Percentiles rank a stretch among this genome's conserved stretches.
phyloP scores from a whole-genome alignment of 2,888 invertebrate genomes.

The Pandemis heparana region DNA sequence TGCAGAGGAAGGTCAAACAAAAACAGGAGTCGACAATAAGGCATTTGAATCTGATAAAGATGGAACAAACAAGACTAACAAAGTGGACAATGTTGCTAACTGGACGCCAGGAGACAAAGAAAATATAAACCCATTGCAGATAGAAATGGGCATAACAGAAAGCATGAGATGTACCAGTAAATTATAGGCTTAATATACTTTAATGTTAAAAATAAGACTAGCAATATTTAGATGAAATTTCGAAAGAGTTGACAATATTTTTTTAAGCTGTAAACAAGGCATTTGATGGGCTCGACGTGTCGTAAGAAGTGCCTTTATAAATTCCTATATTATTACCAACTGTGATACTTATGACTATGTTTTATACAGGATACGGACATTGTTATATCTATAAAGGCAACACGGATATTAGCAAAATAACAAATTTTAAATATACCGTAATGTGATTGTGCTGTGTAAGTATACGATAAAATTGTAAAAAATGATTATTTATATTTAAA shows the following conservation, averaged over 20 bases:
- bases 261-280: neutral
- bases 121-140: constrained; percentile 67
- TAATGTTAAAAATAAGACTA: neutral
- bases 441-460: constrained; percentile 32
- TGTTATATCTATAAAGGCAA: constrained; percentile 30
- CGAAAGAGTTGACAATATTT: neutral
- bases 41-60: constrained; percentile 77
- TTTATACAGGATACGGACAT: constrained; percentile 20
- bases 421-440: neutral
- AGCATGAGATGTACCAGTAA: constrained; percentile 75
- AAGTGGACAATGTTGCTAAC: constrained; percentile 47
- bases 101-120: constrained; percentile 53
- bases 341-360: constrained; percentile 38
- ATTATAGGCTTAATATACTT: constrained; percentile 49
- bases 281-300: neutral
- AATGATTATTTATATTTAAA: constrained; percentile 21
- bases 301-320: neutral
- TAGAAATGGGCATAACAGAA: constrained; percentile 77
- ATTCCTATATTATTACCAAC: constrained; percentile 29
- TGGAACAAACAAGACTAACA: constrained; percentile 57
- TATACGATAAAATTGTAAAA: constrained; percentile 33
- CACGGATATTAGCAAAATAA: neutral
- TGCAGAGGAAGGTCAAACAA: constrained; percentile 55
- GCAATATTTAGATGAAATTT: neutral
- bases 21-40: constrained; percentile 73